Evolutionary conservation across 2,888 invertebrate genomes (phyloP), one percentile per base, ranked within the genome.

Genomic region (Agrotis exclamationis): DNA sequence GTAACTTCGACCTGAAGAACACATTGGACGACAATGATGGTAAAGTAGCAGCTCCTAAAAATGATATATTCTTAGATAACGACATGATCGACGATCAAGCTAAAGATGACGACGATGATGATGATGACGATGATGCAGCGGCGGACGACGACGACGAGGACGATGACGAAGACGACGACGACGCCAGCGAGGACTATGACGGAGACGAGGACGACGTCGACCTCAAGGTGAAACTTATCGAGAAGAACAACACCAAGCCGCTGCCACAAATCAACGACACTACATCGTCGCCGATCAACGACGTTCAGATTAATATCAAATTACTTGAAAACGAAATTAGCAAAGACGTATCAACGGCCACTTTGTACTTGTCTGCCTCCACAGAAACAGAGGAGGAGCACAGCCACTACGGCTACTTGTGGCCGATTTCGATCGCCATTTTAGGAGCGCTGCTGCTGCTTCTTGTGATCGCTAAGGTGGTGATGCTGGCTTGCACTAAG

Each of bases 401-500:
- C 85, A 91, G 92, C 63, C 93, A 86, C 78, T 97, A 97, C 86
- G 94, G 94, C 67, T 97, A 96, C 89, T 85, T 97, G 76, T 96
- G 97, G 94, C 97, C 97, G 53, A 95, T 97, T 44, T 90, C 97
- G 53, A 96, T 97, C 77, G 96, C 97, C 59, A 93, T 97, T 72
- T 90, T 97, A 54, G 96, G 97, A 63, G 96, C 97, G 57, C 86
- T 97, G 22, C 91, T 97, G 65, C 90, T 97, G 28, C 93, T 97
- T 22, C 85, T 97, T 79, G 94, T 94, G 59, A 94, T 96, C 70
- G 96, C 91, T 59, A 97, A 97, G 88, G 87, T 97, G 28, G 94
- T 97, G n/a, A 92, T 96, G 85, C 85, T 94, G 76, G 77, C 91
- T 76, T 95, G 94, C 88, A 90, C 79, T 56, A 93, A 90, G 86